Evolutionary conservation across 2,797 vertebrate species (phyloP).

Genomic region (Cuniculus paca): DNA sequence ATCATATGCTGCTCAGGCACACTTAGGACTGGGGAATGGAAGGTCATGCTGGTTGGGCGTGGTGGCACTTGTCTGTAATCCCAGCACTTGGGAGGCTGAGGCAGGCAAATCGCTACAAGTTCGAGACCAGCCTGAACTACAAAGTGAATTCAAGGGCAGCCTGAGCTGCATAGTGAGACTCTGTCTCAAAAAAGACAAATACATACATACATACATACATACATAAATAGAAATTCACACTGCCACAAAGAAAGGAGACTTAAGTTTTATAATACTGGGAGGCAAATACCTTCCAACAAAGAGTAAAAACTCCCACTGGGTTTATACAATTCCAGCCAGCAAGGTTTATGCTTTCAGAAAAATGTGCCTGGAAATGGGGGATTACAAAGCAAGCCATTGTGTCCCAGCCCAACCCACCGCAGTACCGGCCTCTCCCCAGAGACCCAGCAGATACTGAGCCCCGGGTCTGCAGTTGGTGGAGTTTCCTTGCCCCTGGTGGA

Average conservation of each 20-base stretch:
- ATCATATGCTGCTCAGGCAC: too few relatives aligned
- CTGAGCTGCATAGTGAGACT: too few relatives aligned
- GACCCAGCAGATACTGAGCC: background rate
- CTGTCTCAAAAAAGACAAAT: too few relatives aligned
- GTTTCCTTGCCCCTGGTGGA: conserved; percentile 18
- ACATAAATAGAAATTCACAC: background rate
- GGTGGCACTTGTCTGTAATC: too few relatives aligned
- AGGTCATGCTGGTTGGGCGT: background rate
- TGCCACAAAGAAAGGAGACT: background rate
- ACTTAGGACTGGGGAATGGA: accelerated
- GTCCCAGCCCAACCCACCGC: background rate
- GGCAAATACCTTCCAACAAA: conserved; percentile 29
- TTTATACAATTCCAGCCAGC: background rate
- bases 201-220: too few relatives aligned
- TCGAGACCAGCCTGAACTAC: too few relatives aligned
- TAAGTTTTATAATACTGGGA: background rate
- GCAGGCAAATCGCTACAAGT: too few relatives aligned
- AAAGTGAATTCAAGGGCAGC: too few relatives aligned
- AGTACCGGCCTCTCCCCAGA: background rate
- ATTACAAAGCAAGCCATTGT: conserved; percentile 2
- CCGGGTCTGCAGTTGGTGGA: accelerated
- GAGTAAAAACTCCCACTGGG: background rate
- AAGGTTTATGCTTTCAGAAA: background rate
- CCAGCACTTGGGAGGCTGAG: too few relatives aligned
- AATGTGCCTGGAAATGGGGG: background rate